Conservation (phyloP, 2,888 invertebrate species). For the Philaethria dido region DNA sequence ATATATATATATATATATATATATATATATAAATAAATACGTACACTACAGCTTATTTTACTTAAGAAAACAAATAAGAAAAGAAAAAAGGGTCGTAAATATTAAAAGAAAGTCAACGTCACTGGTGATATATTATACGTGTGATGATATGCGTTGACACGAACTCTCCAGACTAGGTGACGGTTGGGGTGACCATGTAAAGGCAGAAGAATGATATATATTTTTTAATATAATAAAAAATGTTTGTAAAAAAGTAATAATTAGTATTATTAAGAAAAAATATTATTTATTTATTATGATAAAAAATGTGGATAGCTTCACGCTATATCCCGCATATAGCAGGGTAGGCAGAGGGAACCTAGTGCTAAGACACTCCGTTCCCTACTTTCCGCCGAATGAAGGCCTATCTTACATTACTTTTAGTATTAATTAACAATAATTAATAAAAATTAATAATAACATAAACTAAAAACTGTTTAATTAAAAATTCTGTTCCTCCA, state of each 20-base stretch:
- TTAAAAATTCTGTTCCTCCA: no score
- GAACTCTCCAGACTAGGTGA: slow-evolving; percentile 24
- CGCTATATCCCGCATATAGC: no score
- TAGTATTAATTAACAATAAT: no score
- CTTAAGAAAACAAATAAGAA: not conserved
- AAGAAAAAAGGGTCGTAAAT: slow-evolving; percentile 3
- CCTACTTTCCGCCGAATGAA: no score
- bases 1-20: not conserved
- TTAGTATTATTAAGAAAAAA: no score
- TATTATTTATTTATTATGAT: no score
- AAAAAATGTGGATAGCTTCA: no score
- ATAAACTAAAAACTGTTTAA: no score
- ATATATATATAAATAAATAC: not conserved
- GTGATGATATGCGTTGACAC: slow-evolving; percentile 35
- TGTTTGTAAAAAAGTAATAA: not conserved
- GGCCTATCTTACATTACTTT: no score
- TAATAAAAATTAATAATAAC: no score
- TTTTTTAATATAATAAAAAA: not conserved
- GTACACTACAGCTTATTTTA: not conserved
- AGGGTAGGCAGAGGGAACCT: no score
- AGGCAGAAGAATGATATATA: not conserved
- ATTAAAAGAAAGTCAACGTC: slow-evolving; percentile 25
- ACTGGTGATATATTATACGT: slow-evolving; percentile 27
- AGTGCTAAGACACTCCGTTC: no score
- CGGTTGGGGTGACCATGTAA: slow-evolving; percentile 6